These are phyloP conservation scores for Serrognathus titanus DNA, from an alignment of 2,888 invertebrate species.

Conservation along the genomic window DNA sequence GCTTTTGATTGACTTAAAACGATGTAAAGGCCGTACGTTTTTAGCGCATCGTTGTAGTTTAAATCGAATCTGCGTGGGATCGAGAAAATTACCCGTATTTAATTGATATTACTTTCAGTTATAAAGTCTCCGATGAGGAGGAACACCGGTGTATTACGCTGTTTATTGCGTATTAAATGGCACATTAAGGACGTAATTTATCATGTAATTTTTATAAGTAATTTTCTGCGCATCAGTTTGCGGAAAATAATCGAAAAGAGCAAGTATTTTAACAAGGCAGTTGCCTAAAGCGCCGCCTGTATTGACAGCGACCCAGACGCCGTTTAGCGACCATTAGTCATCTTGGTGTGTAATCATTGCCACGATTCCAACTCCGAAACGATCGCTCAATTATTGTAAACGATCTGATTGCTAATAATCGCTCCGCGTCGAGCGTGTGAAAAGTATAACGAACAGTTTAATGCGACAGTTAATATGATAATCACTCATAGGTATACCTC, in stretches of 20 bases:
- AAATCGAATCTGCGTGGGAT: no score
- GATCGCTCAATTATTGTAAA: conserved; percentile 22
- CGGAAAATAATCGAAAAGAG: conserved; percentile 17
- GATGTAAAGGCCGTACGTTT: no score
- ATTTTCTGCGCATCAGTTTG: conserved; percentile 1
- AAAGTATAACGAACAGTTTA: conserved; percentile 1
- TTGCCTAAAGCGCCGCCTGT: conserved; percentile 17
- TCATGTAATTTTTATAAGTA: conserved; percentile 6
- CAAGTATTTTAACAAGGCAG: conserved; percentile 19
- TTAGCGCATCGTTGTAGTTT: no score
- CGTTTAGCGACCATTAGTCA: conserved; percentile 20
- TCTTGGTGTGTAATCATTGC: conserved; percentile 19
- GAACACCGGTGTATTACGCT: neutral
- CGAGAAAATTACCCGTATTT: no score
- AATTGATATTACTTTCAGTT: no score
- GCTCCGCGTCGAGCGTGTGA: conserved; percentile 2
- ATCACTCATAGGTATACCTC: neutral
- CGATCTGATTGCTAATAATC: conserved; percentile 13
- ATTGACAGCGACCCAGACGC: conserved; percentile 18
- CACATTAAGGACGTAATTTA: conserved; percentile 10
- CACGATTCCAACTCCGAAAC: conserved; percentile 14
- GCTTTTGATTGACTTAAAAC: no score
- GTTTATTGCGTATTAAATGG: conserved; percentile 12
- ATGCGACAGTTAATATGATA: conserved; percentile 5
- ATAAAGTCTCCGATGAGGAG: no score